Evolutionary conservation across 2,888 invertebrate genomes (phyloP), one percentile per base, ranked within the genome.

Genomic region (Lasioglossum marginatum): DNA sequence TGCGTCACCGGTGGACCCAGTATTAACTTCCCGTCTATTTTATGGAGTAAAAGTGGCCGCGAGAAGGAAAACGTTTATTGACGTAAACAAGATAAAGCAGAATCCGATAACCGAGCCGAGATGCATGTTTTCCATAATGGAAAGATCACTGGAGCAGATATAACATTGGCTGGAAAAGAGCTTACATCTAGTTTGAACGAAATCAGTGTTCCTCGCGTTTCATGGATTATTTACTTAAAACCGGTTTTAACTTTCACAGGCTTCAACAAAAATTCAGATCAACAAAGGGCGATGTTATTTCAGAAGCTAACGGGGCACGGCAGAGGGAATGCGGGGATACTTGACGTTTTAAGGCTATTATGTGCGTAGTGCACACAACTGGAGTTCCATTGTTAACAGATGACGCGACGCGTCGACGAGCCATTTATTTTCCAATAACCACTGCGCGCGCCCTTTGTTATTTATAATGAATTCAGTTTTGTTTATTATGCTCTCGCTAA

Each of bases 81-180:
- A 34, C 19, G 34, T 19, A 66, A 34, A 34, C 34, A 34, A 8
- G 66, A 66, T 34, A 34, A 31, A 31, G 19, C 19, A 66, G 31
- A 34, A 66, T 66, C 34, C 31, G 66, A 34, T 66, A 66, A 66
- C 34, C 34, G 34, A 66, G 6, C 31, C 63, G 19, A 34, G 19
- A 34, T 66, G 66, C 66, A 66, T 66, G 66, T 66, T 66, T 31
- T 60, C 60, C 31, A 66, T 34, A 34, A 66, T 66, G 66, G 66
- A 66, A 66, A 66, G 31, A 66, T 66, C 34, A 19, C 19, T 34
- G 19, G 31, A 19, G 63, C 16, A 31, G 27, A 66, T 31, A 52
- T 52, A n/a, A 66, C 34, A 31, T 31, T 19, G 34, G 19, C 16
- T 34, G 31, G 19, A 8, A 66, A 66, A 19, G 66, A 66, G 60